Evolutionary conservation across 2,888 invertebrate species (phyloP).

Genomic region (Willowsia nigromaculata): DNA sequence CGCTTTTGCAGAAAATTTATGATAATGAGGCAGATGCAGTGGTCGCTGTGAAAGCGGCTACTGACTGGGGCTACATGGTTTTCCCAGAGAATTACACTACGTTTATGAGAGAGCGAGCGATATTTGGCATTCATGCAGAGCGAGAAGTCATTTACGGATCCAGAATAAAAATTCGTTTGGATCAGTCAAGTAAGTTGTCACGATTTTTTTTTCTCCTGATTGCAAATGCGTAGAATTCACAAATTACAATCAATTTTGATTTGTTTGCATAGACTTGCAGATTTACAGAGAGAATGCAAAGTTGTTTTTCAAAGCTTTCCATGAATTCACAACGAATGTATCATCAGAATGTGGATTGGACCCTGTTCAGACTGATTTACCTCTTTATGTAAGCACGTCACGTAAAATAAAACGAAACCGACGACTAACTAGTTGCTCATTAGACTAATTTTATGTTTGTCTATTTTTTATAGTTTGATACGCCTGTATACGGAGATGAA

Average conservation of each 20-base stretch:
- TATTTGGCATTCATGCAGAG: conserved; percentile 89
- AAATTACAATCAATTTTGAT: neutral
- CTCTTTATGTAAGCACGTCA: conserved; percentile 64
- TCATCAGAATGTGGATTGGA: conserved; percentile 88
- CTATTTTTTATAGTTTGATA: conserved; percentile 85
- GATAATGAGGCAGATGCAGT: conserved; percentile 83
- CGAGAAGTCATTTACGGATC: conserved; percentile 92
- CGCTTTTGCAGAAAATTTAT: conserved; percentile 56
- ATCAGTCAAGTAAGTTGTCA: conserved; percentile 92
- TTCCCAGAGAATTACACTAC: conserved; percentile 94
- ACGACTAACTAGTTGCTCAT: too few relatives aligned
- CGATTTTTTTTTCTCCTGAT: too few relatives aligned
- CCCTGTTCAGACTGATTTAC: conserved; percentile 86
- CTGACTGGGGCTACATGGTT: conserved; percentile 93
- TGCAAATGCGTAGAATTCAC: too few relatives aligned
- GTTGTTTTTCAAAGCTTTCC: conserved; percentile 91
- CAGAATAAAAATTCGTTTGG: conserved; percentile 93
- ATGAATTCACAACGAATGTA: conserved; percentile 89
- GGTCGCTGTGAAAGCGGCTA: conserved; percentile 87
- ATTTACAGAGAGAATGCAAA: conserved; percentile 93
- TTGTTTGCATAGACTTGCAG: conserved; percentile 89
- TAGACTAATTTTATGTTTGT: too few relatives aligned
- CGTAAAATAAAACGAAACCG: too few relatives aligned
- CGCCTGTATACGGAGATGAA: conserved; percentile 92
- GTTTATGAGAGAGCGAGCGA: conserved; percentile 89